phyloP scores from a whole-genome alignment of 2,113 vertebrate genomes.

The Oncorhynchus masou region DNA sequence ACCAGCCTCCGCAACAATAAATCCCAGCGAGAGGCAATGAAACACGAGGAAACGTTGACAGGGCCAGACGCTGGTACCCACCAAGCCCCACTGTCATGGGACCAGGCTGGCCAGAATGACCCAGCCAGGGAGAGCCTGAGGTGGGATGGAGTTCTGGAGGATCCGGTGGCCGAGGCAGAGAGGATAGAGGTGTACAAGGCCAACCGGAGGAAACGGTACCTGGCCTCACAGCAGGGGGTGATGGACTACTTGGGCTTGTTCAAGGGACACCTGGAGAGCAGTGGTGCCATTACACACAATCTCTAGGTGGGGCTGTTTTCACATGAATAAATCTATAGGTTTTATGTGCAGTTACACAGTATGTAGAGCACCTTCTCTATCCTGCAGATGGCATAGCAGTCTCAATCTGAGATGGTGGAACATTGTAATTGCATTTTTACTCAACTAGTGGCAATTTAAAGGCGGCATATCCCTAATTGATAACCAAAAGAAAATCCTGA shows the following conservation, averaged over 20 bases:
- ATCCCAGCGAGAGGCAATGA: background rate
- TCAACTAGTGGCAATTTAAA: too few relatives aligned
- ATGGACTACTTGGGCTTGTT: background rate
- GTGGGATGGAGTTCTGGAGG: slow-evolving; percentile 69
- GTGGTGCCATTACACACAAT: background rate
- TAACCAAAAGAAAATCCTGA: too few relatives aligned
- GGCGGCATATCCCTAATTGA: too few relatives aligned
- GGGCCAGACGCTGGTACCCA: background rate
- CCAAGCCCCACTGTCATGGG: slow-evolving; percentile 11
- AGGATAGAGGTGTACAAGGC: slow-evolving; percentile 68
- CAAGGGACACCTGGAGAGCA: background rate
- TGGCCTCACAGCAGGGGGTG: slow-evolving; percentile 50
- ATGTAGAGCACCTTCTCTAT: background rate
- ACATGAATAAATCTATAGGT: background rate
- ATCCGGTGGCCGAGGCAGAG: slow-evolving; percentile 70
- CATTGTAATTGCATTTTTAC: background rate
- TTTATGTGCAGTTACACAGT: background rate
- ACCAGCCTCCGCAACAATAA: background rate
- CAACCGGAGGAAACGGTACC: slow-evolving; percentile 71
- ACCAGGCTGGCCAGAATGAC: slow-evolving; percentile 27
- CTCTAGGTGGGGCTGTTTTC: background rate
- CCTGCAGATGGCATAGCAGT: background rate
- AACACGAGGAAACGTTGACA: slow-evolving; percentile 9
- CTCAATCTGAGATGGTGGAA: background rate
- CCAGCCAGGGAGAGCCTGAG: slow-evolving; percentile 58